Evolutionary conservation across 2,797 vertebrate species (phyloP).

Genomic region (Propithecus deckenii): DNA sequence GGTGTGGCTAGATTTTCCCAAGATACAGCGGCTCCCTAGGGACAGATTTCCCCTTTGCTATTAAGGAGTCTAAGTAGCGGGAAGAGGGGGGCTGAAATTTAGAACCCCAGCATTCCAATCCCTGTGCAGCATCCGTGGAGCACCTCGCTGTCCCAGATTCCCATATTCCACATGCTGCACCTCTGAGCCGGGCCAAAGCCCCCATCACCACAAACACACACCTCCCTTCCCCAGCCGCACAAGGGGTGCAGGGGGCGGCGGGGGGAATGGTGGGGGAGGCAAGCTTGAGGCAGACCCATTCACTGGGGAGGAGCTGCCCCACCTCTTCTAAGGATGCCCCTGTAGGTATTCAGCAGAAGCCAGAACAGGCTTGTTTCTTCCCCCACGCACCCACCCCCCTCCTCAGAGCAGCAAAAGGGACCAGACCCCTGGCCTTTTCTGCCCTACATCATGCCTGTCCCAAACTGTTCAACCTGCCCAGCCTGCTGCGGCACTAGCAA

Average conservation of each 20-base stretch:
- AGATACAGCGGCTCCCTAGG: slow-evolving; percentile 29
- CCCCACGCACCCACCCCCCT: neutral
- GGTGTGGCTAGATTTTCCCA: slow-evolving; percentile 26
- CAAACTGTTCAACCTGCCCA: slow-evolving; percentile 42
- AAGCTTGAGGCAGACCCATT: neutral
- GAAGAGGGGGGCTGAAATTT: neutral
- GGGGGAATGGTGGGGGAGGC: neutral
- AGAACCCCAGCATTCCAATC: neutral
- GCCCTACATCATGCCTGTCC: slow-evolving; percentile 27
- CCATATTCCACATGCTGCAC: neutral
- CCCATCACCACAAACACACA: neutral
- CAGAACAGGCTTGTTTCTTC: neutral
- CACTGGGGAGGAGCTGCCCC: neutral
- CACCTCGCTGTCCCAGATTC: neutral
- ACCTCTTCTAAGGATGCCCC: neutral
- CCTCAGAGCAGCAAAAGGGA: neutral
- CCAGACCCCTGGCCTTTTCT: neutral
- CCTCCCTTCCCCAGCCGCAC: neutral
- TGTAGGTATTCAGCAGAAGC: neutral
- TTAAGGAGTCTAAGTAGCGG: neutral
- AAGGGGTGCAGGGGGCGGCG: no score
- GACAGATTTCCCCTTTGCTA: slow-evolving; percentile 33
- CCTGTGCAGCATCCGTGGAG: neutral
- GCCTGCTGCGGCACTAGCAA: neutral
- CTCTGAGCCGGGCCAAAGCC: neutral